Evolutionary conservation across 2,113 vertebrate genomes (phyloP).

Genomic region (Poeciliopsis occidentalis): DNA sequence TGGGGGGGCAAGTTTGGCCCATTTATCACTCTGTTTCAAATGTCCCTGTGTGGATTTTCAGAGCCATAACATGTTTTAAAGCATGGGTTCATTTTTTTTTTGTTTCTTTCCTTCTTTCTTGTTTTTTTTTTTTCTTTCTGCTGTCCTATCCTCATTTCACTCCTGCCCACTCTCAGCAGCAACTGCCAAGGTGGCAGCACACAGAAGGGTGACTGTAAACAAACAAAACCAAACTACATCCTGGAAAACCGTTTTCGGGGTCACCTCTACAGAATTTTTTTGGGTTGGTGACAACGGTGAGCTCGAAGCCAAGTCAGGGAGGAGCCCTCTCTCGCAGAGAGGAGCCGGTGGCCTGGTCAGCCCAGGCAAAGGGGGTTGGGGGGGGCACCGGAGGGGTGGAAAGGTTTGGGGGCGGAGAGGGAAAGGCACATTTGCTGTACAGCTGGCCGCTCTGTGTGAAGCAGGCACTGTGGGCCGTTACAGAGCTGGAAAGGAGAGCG

Average conservation of each 20-base stretch:
- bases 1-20: conserved; percentile 72
- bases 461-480: conserved; percentile 94
- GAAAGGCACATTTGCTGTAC: conserved; percentile 98
- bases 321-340: conserved; percentile 90
- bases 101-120: conserved; percentile 27
- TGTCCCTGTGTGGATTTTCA: conserved; percentile 74
- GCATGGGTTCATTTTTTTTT: conserved; percentile 48
- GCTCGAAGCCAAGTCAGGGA: conserved; percentile 93
- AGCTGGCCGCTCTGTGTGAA: conserved; percentile 99
- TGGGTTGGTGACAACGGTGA: conserved; percentile 92
- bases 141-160: conserved; percentile 38
- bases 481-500: conserved; percentile 92
- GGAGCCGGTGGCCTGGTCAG: conserved; percentile 91
- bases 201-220: conserved; percentile 74
- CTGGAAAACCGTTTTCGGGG: conserved; percentile 84
- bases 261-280: conserved; percentile 91
- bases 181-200: conserved; percentile 61
- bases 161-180: conserved; percentile 53
- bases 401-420: conserved; percentile 77
- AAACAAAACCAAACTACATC: conserved; percentile 68
- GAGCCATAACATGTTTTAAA: conserved; percentile 69
- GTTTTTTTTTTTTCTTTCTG: conserved; percentile 13
- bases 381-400: conserved; percentile 88
- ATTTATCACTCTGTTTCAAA: conserved; percentile 78
- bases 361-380: conserved; percentile 83